phyloP scores from a whole-genome alignment of 1,140 invertebrate species.

The Ladona fulva region DNA sequence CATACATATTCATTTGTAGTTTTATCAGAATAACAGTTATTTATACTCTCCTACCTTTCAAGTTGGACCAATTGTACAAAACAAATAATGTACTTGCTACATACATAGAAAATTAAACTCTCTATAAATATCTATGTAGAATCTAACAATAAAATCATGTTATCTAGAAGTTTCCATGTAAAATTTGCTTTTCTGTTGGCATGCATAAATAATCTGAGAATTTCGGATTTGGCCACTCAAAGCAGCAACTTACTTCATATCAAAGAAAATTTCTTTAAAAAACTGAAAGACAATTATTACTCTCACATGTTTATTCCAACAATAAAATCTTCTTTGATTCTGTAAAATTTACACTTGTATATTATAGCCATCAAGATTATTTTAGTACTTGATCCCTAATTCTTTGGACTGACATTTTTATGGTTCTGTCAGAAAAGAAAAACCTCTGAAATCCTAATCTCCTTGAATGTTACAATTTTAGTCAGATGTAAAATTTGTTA shows the following conservation, averaged over 20 bases:
- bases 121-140: conserved; percentile 2
- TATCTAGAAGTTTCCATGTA: neutral
- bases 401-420: neutral
- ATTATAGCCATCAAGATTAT: neutral
- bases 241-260: neutral
- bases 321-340: neutral
- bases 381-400: neutral
- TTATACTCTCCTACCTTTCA: neutral
- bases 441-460: neutral
- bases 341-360: neutral
- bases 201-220: neutral
- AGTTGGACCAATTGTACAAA: neutral
- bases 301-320: neutral
- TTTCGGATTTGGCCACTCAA: neutral
- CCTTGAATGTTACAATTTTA: too few relatives aligned
- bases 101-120: neutral
- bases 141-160: neutral
- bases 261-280: neutral
- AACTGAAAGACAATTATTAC: neutral
- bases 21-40: neutral
- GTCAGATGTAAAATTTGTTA: neutral
- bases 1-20: neutral
- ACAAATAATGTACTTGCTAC: neutral
- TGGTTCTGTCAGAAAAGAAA: neutral
- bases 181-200: neutral